Conservation (phyloP, 2,113 vertebrate species). For the Cynoglossus semilaevis region DNA sequence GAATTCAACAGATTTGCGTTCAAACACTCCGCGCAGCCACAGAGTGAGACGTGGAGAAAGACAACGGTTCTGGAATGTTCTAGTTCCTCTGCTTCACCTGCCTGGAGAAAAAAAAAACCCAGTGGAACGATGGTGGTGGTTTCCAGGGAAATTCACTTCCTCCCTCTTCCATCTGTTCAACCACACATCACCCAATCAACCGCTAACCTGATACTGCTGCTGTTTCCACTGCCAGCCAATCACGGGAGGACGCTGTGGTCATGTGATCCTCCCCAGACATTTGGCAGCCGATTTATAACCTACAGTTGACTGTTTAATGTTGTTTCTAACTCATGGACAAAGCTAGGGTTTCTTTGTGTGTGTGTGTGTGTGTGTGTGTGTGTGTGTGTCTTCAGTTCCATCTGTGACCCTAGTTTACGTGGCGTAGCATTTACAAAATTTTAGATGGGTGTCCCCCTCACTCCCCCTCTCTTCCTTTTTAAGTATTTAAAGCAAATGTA, state of each 20-base stretch:
- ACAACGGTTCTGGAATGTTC: no score
- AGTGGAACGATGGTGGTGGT: constrained; percentile 55
- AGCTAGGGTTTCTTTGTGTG: constrained; percentile 41
- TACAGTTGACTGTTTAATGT: constrained; percentile 67
- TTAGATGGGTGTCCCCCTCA: no score
- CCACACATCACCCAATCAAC: constrained; percentile 72
- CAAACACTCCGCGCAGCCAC: no score
- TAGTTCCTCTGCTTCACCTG: constrained; percentile 51
- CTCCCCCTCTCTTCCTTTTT: no score
- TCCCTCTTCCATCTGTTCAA: constrained; percentile 68
- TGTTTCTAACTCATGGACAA: constrained; percentile 60
- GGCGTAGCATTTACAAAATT: no score
- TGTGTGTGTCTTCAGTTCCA: no score
- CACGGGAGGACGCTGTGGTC: constrained; percentile 32
- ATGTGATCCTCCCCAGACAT: constrained; percentile 68
- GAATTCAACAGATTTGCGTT: no score
- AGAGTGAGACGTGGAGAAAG: no score
- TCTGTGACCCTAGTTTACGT: no score
- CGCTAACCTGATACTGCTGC: constrained; percentile 60
- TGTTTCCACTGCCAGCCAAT: constrained; percentile 56
- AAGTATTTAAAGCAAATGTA: no score
- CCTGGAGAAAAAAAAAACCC: constrained; percentile 67
- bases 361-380: no score
- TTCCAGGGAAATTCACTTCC: constrained; percentile 65
- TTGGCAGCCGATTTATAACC: constrained; percentile 69